phyloP scores from a whole-genome alignment of 2,888 invertebrate species.

The Amiota minor region DNA sequence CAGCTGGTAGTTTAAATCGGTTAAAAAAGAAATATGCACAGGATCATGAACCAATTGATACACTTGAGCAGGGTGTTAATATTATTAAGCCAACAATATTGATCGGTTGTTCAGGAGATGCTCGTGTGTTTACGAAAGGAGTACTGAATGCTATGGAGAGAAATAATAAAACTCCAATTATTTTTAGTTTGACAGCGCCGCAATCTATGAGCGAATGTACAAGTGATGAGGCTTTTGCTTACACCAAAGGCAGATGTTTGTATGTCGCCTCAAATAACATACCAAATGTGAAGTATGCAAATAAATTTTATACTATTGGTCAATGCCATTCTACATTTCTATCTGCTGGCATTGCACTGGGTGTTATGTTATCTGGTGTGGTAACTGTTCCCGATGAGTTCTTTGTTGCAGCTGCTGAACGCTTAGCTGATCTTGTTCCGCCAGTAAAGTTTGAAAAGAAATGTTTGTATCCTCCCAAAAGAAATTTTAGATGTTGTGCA shows the following conservation, averaged over 20 bases:
- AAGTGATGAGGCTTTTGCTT: conserved; percentile 50
- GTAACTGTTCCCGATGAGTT: conserved; percentile 50
- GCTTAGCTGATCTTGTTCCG: conserved; percentile 50
- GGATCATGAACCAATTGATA: conserved; percentile 19
- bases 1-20: conserved; percentile 8
- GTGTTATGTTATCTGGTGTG: conserved; percentile 53
- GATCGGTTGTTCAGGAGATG: conserved; percentile 44
- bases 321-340: conserved; percentile 42
- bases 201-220: conserved; percentile 38
- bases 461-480: conserved; percentile 51
- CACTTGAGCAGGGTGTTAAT: conserved; percentile 39
- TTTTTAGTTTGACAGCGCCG: conserved; percentile 48
- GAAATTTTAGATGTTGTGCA: conserved; percentile 48
- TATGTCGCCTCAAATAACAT: conserved; percentile 40
- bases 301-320: conserved; percentile 52
- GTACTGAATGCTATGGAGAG: conserved; percentile 55
- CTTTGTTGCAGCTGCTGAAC: conserved; percentile 52
- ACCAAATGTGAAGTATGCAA: conserved; percentile 52
- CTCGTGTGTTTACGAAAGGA: conserved; percentile 42
- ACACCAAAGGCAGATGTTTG: conserved; percentile 55
- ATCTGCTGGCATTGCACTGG: conserved; percentile 45
- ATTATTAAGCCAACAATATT: conserved; percentile 52
- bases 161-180: conserved; percentile 45
- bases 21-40: conserved; percentile 41
- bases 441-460: conserved; percentile 49